Evolutionary conservation across 2,888 invertebrate species (phyloP), one percentile per base, ranked within the genome.

Genomic region (Heterodera filipjevi): DNA sequence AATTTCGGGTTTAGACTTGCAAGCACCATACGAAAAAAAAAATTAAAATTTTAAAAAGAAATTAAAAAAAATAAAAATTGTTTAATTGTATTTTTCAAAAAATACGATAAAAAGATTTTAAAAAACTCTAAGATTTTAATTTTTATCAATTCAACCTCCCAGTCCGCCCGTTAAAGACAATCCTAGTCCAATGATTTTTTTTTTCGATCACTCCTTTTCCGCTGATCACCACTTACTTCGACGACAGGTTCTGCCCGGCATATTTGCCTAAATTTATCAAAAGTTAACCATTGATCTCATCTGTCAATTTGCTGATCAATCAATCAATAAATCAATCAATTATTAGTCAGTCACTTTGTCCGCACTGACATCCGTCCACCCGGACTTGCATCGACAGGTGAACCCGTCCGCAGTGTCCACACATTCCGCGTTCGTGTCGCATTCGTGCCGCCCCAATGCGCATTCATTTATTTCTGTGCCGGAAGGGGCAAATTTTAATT

Each of bases 381-480:
- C 89, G 35, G 81, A 79, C 77, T 82, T 84, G 79, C 88, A 88
- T 59, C 86, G 82, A 80, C 89, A 89, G 27, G 83, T 85, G 81
- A 86, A 89, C 73, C 86, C 85, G 14, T 86, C 85, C 49, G 80
- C 71, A 12, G 87, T 88, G 80, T 89, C 88, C 66, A 87, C 82
- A 79, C 89, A 89, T 39, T 87, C 87, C 64, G 89, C 89, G 77
- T 87, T 85, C 46, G 83, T 77, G 80, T 89, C 87, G 77, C 89
- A 89, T 33, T 87, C 84, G 79, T 89, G 88, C 1, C 84, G 84
- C 16, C 89, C 89, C 22, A 86, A 78, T 10, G 84, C 80, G 74
- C 89, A 89, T 79, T 89, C 89, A 76, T 89, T 84, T 30, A 85
- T 85, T 39, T 84, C 89, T 89, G 82, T 77, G 87, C 83, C 22